phyloP scores from a whole-genome alignment of 2,113 vertebrate genomes.

The Mormoops blainvillei region DNA sequence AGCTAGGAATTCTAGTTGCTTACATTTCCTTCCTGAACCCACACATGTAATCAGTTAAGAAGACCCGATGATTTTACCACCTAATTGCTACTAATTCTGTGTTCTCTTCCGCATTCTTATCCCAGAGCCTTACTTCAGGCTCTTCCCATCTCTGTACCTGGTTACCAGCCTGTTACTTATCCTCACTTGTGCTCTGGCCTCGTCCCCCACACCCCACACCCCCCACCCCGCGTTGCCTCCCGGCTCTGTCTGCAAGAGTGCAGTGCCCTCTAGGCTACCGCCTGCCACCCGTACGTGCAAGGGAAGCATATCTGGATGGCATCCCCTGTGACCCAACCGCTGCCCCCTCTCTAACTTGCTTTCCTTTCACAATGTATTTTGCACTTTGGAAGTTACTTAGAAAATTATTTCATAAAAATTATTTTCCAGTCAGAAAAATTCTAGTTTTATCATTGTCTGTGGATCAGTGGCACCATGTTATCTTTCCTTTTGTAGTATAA shows the following conservation, averaged over 20 bases:
- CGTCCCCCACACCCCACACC: no score
- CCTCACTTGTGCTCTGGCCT: neutral
- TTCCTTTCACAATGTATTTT: neutral
- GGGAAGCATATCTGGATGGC: no score
- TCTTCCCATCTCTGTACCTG: neutral
- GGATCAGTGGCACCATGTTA: neutral
- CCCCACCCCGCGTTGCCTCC: no score
- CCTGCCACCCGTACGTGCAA: accelerated
- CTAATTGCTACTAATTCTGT: neutral
- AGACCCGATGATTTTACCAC: neutral
- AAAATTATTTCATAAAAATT: neutral
- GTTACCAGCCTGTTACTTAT: neutral
- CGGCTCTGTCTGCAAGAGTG: accelerated
- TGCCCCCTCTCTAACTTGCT: neutral
- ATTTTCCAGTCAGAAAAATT: neutral
- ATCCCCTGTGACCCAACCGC: neutral
- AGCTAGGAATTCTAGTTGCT: neutral
- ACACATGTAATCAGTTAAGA: neutral
- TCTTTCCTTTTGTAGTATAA: neutral
- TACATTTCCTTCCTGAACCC: neutral
- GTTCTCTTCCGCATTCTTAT: neutral
- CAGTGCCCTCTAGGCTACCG: accelerated
- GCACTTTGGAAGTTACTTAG: neutral
- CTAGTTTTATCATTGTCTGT: neutral
- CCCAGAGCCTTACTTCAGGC: neutral